These are phyloP conservation scores for Limnephilus rhombicus DNA, from an alignment of 2,888 invertebrate species.

Conservation along the genomic window DNA sequence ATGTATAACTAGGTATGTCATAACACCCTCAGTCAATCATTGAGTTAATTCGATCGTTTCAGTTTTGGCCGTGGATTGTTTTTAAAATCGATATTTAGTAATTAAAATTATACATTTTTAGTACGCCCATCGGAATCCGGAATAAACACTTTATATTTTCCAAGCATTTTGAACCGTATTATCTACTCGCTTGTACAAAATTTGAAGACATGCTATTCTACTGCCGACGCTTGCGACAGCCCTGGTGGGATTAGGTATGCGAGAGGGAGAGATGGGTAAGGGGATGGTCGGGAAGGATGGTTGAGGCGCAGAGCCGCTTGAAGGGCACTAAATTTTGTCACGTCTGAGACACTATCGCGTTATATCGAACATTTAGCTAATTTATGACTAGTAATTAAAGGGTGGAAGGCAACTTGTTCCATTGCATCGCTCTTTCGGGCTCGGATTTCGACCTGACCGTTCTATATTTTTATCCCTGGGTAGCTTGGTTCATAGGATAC, in stretches of 20 bases:
- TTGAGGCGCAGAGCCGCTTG: slow-evolving; percentile 64
- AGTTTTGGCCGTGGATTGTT: too few relatives aligned
- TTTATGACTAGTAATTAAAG: slow-evolving; percentile 67
- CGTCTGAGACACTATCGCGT: slow-evolving; percentile 67
- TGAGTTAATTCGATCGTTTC: too few relatives aligned
- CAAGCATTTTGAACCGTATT: too few relatives aligned
- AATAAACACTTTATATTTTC: too few relatives aligned
- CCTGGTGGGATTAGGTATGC: slow-evolving; percentile 24
- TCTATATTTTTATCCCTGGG: neutral
- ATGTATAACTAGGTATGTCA: too few relatives aligned
- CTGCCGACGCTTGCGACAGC: neutral
- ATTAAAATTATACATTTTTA: too few relatives aligned
- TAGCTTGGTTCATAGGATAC: too few relatives aligned
- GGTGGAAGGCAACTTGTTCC: slow-evolving; percentile 57
- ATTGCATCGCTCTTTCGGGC: slow-evolving; percentile 60
- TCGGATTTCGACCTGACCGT: slow-evolving; percentile 21
- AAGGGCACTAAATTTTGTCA: slow-evolving; percentile 67
- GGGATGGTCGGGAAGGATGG: slow-evolving; percentile 36
- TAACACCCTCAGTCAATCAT: too few relatives aligned
- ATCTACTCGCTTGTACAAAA: neutral
- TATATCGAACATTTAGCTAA: slow-evolving; percentile 67
- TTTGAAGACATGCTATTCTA: too few relatives aligned
- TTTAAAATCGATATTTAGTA: too few relatives aligned
- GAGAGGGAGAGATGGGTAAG: slow-evolving; percentile 43
- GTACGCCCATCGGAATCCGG: too few relatives aligned